Conservation (phyloP, 2,113 vertebrate species). For the Illadopsis cleaveri region DNA sequence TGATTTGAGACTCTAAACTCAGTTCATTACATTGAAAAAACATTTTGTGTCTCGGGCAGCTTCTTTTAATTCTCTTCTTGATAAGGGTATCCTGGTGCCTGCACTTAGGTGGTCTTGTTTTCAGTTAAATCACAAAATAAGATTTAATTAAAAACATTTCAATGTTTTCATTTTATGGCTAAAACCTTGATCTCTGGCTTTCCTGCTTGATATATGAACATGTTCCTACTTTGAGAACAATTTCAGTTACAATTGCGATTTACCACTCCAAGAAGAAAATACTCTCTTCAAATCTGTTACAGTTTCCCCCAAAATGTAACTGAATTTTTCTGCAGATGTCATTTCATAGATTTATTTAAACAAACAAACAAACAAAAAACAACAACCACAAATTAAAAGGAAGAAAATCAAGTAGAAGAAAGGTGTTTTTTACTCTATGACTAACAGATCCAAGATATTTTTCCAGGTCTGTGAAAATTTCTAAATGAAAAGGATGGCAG, state of each 20-base stretch:
- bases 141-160: conserved; percentile 13
- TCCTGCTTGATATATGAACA: not conserved
- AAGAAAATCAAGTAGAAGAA: not conserved
- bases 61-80: not conserved
- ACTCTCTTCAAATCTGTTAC: not conserved
- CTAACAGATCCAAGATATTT: not conserved
- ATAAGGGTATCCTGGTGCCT: conserved; percentile 2
- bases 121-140: conserved; percentile 19
- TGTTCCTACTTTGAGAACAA: conserved; percentile 15
- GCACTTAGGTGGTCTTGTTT: conserved; percentile 42
- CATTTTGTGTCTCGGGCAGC: not conserved
- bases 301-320: not conserved
- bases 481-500: not conserved
- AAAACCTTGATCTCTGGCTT: conserved; percentile 11
- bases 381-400: no score
- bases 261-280: conserved; percentile 26
- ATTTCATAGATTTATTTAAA: no score
- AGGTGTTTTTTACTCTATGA: not conserved
- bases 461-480: not conserved
- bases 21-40: not conserved
- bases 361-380: no score
- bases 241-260: not conserved
- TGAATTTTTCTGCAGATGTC: not conserved
- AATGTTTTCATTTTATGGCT: conserved; percentile 45
- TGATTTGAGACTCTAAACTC: not conserved